phyloP scores from a whole-genome alignment of 1,140 invertebrate genomes.

The Macrosteles quadrilineatus region DNA sequence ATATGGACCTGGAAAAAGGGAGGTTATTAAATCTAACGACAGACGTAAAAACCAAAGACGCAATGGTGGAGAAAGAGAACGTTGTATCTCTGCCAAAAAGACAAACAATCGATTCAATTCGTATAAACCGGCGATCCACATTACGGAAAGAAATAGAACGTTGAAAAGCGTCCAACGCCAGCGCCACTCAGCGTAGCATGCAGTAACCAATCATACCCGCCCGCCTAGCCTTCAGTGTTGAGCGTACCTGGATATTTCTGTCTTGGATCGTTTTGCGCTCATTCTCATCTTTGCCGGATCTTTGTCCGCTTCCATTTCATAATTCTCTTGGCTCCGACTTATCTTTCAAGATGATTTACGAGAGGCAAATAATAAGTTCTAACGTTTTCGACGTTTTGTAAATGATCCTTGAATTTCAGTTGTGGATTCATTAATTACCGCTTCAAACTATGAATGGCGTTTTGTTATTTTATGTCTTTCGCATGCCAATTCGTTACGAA shows the following conservation, averaged over 20 bases:
- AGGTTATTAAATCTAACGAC: neutral
- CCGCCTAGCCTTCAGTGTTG: too few species aligned
- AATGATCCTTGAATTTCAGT: too few species aligned
- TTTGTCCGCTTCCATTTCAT: conserved; percentile 11
- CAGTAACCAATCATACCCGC: conserved; percentile 9
- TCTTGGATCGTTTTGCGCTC: neutral
- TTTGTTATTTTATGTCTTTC: too few species aligned
- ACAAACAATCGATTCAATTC: conserved; percentile 24
- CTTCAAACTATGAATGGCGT: too few species aligned
- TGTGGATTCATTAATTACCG: too few species aligned
- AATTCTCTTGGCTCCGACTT: neutral
- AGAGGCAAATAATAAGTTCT: too few species aligned
- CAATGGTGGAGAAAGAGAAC: neutral
- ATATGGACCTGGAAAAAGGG: too few species aligned
- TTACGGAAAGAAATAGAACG: conserved; percentile 25
- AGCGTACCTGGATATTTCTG: conserved; percentile 19
- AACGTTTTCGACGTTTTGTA: too few species aligned
- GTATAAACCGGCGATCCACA: conserved; percentile 21
- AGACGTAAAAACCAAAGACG: neutral
- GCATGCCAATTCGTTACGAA: too few species aligned
- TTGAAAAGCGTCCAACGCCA: conserved; percentile 9
- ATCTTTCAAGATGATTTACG: too few species aligned
- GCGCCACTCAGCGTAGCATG: neutral
- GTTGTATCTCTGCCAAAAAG: neutral
- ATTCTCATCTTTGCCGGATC: neutral